These are phyloP conservation scores for Podarcis cretensis DNA, from an alignment of 2,113 vertebrate genomes.

Conservation along the genomic window DNA sequence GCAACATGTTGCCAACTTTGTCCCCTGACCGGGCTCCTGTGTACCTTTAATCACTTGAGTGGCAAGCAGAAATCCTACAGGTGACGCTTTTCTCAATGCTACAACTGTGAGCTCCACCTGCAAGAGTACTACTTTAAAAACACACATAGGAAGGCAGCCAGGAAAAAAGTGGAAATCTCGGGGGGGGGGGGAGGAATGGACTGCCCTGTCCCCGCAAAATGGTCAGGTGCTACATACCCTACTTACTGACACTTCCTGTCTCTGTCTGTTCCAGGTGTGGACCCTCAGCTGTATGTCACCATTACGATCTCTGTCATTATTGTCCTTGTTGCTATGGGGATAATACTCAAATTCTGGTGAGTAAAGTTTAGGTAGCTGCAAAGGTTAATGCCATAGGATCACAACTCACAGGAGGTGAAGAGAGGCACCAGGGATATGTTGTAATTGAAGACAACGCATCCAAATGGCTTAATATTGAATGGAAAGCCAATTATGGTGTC, in stretches of 20 bases:
- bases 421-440: neutral
- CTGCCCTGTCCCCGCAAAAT: neutral
- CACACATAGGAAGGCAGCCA: neutral
- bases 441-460: neutral
- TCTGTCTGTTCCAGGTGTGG: constrained; percentile 73
- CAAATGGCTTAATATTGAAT: neutral
- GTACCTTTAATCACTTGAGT: neutral
- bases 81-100: neutral
- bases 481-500: neutral
- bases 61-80: neutral
- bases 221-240: neutral
- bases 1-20: too few relatives aligned
- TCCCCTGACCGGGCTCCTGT: neutral
- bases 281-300: constrained; percentile 83
- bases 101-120: neutral
- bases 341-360: constrained; percentile 87
- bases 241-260: neutral
- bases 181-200: neutral
- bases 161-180: neutral
- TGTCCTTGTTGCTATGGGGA: constrained; percentile 80
- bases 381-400: neutral
- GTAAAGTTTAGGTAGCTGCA: constrained; percentile 17
- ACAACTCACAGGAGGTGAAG: neutral
- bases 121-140: neutral
- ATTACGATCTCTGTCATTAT: constrained; percentile 85